Conservation (phyloP, 2,888 invertebrate species). For the Crossocerus cetratus region DNA sequence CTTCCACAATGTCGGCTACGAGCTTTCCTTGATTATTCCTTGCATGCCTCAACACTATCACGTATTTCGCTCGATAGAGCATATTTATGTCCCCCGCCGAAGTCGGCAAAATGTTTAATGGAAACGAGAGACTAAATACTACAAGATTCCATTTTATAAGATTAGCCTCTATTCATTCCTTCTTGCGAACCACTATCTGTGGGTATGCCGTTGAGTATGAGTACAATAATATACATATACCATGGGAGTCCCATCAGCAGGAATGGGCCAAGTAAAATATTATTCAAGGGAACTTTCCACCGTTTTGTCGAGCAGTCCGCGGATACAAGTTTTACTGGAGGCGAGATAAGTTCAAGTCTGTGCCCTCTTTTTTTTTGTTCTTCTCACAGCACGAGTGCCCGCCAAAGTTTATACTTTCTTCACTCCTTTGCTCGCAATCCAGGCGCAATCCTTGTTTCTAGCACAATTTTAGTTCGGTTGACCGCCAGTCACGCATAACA, state of each 20-base stretch:
- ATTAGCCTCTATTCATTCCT: too few species aligned
- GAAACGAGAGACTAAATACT: too few species aligned
- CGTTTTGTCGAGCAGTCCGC: conserved; percentile 56
- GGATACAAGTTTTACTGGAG: conserved; percentile 56
- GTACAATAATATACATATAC: neutral
- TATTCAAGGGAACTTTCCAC: conserved; percentile 39
- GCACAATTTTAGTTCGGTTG: conserved; percentile 68
- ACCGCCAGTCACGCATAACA: conserved; percentile 70
- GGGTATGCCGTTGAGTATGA: too few species aligned
- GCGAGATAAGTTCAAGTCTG: conserved; percentile 67
- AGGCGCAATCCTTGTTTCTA: conserved; percentile 55
- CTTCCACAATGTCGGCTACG: conserved; percentile 3
- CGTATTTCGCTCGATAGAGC: too few species aligned
- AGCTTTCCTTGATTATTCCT: too few species aligned
- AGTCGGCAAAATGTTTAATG: too few species aligned
- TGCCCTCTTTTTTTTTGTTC: conserved; percentile 48
- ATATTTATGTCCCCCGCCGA: too few species aligned
- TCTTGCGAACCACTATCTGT: too few species aligned
- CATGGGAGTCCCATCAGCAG: conserved; percentile 32
- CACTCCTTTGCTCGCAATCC: conserved; percentile 39
- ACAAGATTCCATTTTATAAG: too few species aligned
- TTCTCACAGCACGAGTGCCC: conserved; percentile 56
- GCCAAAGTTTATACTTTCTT: conserved; percentile 65
- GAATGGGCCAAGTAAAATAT: conserved; percentile 49
- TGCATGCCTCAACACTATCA: too few species aligned